Evolutionary conservation across 2,113 vertebrate genomes (phyloP).

Genomic region (Spilogale gracilis): DNA sequence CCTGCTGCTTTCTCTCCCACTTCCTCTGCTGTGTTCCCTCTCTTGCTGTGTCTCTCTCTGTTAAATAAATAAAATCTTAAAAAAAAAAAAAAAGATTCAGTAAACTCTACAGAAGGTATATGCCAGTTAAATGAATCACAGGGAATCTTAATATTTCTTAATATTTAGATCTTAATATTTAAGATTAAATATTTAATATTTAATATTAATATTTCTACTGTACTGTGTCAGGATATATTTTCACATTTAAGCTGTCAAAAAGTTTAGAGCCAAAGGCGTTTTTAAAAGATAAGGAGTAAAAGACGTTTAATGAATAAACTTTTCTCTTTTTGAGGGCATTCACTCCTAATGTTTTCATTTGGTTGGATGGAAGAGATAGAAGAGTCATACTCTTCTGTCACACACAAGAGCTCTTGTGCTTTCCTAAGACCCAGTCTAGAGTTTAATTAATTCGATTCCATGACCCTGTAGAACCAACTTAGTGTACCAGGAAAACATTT

Average conservation of each 20-base stretch:
- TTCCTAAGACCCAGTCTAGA: conserved; percentile 24
- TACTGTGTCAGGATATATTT: neutral
- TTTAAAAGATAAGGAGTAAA: neutral
- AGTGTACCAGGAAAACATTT: neutral
- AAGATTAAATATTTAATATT: too few species aligned
- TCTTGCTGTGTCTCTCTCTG: too few species aligned
- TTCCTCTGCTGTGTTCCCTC: too few species aligned
- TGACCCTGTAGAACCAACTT: neutral
- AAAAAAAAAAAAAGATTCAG: neutral
- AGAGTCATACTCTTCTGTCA: neutral
- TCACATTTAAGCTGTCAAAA: conserved; percentile 45
- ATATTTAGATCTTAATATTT: too few species aligned
- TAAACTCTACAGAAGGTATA: neutral
- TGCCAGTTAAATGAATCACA: conserved; percentile 54
- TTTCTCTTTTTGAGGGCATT: conserved; percentile 8
- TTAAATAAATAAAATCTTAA: too few species aligned
- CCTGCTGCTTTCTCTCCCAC: too few species aligned
- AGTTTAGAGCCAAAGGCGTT: conserved; percentile 1
- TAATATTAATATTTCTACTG: neutral
- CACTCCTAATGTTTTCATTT: conserved; percentile 52
- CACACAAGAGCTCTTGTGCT: neutral
- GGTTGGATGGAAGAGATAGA: neutral
- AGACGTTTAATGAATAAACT: neutral
- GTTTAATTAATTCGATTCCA: conserved; percentile 29
- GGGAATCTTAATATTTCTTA: neutral